Conservation (phyloP, 2,888 invertebrate genomes). For the Leucoma salicis region DNA sequence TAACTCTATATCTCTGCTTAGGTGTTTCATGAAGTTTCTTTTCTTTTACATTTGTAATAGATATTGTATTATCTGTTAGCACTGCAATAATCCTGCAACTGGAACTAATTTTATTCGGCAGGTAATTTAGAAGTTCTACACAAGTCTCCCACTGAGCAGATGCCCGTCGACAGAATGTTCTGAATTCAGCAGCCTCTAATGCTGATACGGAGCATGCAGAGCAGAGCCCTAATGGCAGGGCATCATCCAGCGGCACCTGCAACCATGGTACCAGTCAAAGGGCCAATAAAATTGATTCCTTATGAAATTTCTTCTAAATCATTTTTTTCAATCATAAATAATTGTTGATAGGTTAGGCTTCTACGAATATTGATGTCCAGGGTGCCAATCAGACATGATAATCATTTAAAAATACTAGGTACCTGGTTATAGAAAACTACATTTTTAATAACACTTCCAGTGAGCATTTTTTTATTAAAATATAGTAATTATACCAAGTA, state of each 20-base stretch:
- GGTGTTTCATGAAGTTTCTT: neutral
- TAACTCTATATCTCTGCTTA: slow-evolving; percentile 5
- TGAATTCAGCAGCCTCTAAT: slow-evolving; percentile 56
- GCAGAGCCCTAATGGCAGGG: slow-evolving; percentile 63
- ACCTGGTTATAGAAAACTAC: too few relatives aligned
- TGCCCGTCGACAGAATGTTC: slow-evolving; percentile 49
- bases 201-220: slow-evolving; percentile 51
- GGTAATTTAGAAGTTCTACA: slow-evolving; percentile 41
- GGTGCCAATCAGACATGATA: too few relatives aligned
- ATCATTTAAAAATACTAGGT: too few relatives aligned
- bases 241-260: slow-evolving; percentile 61
- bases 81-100: slow-evolving; percentile 40
- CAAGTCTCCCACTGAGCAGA: slow-evolving; percentile 49
- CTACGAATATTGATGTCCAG: too few relatives aligned
- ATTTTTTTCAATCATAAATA: too few relatives aligned
- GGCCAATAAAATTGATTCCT: slow-evolving; percentile 38
- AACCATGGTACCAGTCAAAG: slow-evolving; percentile 66
- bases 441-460: too few relatives aligned
- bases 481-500: too few relatives aligned
- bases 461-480: too few relatives aligned
- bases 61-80: slow-evolving; percentile 42
- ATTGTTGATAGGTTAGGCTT: too few relatives aligned
- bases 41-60: slow-evolving; percentile 33
- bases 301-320: neutral
- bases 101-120: slow-evolving; percentile 32